Evolutionary conservation across 2,888 invertebrate genomes (phyloP).

Genomic region (Phrixothrix hirtus): DNA sequence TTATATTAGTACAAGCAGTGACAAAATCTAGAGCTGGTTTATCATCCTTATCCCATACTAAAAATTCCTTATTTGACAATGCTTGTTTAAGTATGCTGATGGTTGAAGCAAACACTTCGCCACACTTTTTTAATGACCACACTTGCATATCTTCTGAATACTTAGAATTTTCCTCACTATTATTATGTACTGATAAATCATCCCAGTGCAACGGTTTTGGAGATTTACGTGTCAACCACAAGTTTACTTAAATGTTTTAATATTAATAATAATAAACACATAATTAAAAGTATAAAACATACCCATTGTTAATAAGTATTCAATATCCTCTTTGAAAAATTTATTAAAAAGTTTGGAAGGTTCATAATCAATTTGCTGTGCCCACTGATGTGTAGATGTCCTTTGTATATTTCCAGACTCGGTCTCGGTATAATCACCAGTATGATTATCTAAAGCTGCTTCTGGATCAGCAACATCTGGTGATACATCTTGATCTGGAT

Average conservation of each 20-base stretch:
- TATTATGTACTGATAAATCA: conserved; percentile 48
- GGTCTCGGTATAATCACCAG: conserved; percentile 58
- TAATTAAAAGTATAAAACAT: too few relatives aligned
- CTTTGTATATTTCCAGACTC: conserved; percentile 59
- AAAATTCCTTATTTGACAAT: conserved; percentile 65
- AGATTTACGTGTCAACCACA: conserved; percentile 90
- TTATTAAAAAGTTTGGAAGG: conserved; percentile 87
- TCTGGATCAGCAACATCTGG: conserved; percentile 97
- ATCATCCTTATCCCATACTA: conserved; percentile 99
- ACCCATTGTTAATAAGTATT: conserved; percentile 88
- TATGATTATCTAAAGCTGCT: conserved; percentile 73
- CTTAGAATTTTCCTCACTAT: conserved; percentile 33
- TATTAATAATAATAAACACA: too few relatives aligned
- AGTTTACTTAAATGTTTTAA: conserved; percentile 61
- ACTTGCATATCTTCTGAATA: conserved; percentile 46
- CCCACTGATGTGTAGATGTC: conserved; percentile 87
- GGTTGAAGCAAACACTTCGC: conserved; percentile 69
- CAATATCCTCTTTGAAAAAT: conserved; percentile 92
- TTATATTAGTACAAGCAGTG: conserved; percentile 90
- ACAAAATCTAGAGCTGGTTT: conserved; percentile 94
- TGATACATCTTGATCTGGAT: conserved; percentile 96
- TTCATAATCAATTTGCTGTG: conserved; percentile 79
- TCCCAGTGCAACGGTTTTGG: conserved; percentile 81
- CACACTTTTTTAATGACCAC: conserved; percentile 54
- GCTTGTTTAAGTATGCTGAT: conserved; percentile 66